Conservation (phyloP, 1,140 invertebrate species). For the Macrobrachium rosenbergii region DNA sequence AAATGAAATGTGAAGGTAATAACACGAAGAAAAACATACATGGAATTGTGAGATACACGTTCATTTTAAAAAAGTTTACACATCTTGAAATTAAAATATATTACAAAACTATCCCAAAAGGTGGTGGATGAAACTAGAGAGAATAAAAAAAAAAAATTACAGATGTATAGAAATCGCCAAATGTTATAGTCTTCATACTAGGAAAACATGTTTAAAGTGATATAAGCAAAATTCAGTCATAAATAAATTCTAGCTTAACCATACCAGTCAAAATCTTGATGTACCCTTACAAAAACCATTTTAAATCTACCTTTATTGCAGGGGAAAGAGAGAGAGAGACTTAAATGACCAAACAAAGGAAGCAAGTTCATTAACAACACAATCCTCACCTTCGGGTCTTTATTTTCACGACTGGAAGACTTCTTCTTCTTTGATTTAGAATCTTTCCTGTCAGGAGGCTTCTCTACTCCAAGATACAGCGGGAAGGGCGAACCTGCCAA, state of each 20-base stretch:
- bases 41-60: neutral
- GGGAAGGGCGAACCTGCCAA: constrained; percentile 68
- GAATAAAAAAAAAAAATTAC: too few relatives aligned
- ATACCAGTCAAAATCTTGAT: too few relatives aligned
- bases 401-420: constrained; percentile 54
- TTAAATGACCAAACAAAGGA: neutral
- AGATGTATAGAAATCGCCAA: neutral
- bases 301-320: too few relatives aligned
- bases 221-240: too few relatives aligned
- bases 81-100: neutral
- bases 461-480: constrained; percentile 60
- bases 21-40: too few relatives aligned
- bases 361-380: neutral
- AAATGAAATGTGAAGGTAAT: too few relatives aligned
- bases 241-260: too few relatives aligned
- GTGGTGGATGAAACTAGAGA: neutral
- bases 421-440: constrained; percentile 61
- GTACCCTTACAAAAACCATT: too few relatives aligned
- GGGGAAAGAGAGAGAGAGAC: too few relatives aligned
- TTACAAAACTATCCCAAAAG: neutral
- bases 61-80: neutral
- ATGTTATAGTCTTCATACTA: neutral
- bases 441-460: constrained; percentile 60
- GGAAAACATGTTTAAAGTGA: too few relatives aligned
- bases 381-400: constrained; percentile 54